Evolutionary conservation across 2,888 invertebrate species (phyloP).

Genomic region (Temnothorax ravouxi): DNA sequence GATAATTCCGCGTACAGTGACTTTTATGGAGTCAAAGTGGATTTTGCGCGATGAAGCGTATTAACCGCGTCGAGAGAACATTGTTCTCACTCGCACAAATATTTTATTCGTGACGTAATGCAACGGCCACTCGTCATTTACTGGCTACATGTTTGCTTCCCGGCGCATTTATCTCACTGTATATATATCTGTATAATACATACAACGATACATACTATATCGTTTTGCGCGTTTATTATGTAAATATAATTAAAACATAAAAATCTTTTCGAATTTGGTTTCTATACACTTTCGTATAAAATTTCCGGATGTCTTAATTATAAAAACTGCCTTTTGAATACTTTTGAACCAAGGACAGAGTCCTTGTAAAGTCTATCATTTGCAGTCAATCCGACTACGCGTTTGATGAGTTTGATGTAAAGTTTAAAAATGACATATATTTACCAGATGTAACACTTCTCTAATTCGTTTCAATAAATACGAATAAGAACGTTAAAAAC

Average conservation of each 20-base stretch:
- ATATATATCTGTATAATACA: too few relatives aligned
- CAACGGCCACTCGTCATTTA: background rate
- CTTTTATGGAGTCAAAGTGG: slow-evolving; percentile 17
- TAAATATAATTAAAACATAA: too few relatives aligned
- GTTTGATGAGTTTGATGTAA: background rate
- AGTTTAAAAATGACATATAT: background rate
- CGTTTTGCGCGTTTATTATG: background rate
- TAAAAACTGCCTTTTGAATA: background rate
- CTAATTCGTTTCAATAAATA: background rate
- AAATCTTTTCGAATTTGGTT: background rate
- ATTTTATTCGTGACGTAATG: background rate
- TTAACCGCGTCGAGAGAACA: background rate
- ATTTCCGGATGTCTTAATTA: background rate
- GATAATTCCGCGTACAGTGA: slow-evolving; percentile 14
- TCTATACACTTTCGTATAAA: background rate
- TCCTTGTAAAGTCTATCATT: background rate
- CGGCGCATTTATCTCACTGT: too few relatives aligned
- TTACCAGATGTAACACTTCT: background rate
- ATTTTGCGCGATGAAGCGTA: background rate
- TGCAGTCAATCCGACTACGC: background rate
- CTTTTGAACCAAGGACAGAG: background rate
- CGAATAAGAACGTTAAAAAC: background rate
- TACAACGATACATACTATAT: too few relatives aligned
- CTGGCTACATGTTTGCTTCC: background rate
- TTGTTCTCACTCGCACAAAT: background rate